These are phyloP conservation scores for Artibeus lituratus DNA, from an alignment of 2,797 vertebrate genomes.

Conservation along the genomic window DNA sequence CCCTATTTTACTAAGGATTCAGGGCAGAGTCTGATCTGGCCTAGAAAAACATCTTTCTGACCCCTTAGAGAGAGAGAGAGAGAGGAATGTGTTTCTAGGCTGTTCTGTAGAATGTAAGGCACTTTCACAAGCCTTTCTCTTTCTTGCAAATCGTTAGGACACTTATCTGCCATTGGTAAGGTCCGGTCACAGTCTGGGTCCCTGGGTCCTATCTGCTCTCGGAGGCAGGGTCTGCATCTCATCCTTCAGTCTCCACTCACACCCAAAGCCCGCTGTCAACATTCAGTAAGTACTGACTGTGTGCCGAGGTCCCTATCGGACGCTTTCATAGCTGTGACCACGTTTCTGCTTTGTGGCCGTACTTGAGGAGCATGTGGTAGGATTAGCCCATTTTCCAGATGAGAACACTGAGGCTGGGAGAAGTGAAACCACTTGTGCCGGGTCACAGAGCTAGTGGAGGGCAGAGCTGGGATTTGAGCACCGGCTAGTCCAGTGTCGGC, in stretches of 20 bases:
- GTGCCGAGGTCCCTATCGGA: background rate
- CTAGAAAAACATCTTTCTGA: slow-evolving; percentile 59
- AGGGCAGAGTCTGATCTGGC: slow-evolving; percentile 51
- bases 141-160: background rate
- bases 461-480: background rate
- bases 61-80: background rate
- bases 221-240: background rate
- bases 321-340: too few species aligned
- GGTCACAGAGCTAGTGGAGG: background rate
- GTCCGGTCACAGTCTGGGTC: background rate
- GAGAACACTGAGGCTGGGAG: background rate
- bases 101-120: background rate
- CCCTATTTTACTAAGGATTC: slow-evolving; percentile 57
- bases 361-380: fast-evolving
- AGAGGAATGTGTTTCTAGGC: background rate
- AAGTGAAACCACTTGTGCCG: background rate
- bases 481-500: fast-evolving
- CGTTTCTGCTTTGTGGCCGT: background rate
- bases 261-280: background rate
- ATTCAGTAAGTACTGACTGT: background rate
- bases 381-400: background rate
- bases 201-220: background rate
- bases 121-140: background rate
- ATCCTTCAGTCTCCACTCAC: background rate
- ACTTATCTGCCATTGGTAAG: background rate